Conservation (phyloP, 2,113 vertebrate species). For the Daubentonia madagascariensis region DNA sequence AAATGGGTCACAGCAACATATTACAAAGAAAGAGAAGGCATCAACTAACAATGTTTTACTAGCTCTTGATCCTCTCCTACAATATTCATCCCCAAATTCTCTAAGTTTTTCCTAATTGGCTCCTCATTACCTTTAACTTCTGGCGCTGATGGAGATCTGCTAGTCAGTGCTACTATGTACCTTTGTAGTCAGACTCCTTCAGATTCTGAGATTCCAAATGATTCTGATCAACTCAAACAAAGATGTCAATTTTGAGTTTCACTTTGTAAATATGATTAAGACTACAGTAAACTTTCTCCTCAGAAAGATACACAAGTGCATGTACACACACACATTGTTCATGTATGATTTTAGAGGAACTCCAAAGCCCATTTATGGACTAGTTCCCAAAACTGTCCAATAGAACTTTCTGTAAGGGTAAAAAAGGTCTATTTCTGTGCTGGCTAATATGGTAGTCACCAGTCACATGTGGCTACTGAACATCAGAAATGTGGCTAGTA, state of each 20-base stretch:
- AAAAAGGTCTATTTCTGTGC: background rate
- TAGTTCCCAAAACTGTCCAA: background rate
- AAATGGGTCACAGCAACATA: background rate
- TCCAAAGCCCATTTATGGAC: background rate
- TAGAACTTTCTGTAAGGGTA: background rate
- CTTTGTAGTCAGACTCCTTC: background rate
- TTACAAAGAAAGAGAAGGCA: background rate
- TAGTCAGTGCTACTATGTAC: background rate
- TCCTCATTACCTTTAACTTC: background rate
- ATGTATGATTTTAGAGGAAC: background rate
- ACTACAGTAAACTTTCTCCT: background rate
- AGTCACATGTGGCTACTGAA: background rate
- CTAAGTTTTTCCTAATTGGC: background rate
- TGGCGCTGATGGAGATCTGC: background rate
- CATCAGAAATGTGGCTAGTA: background rate
- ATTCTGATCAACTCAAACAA: background rate
- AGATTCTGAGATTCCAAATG: background rate
- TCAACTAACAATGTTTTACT: background rate
- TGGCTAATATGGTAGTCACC: background rate
- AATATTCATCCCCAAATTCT: background rate
- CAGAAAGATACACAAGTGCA: background rate
- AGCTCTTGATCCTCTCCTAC: background rate
- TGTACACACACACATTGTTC: background rate
- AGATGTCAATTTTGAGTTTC: background rate
- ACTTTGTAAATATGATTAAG: background rate